Conservation (phyloP, 2,113 vertebrate species). For the Lipophrys pholis region DNA sequence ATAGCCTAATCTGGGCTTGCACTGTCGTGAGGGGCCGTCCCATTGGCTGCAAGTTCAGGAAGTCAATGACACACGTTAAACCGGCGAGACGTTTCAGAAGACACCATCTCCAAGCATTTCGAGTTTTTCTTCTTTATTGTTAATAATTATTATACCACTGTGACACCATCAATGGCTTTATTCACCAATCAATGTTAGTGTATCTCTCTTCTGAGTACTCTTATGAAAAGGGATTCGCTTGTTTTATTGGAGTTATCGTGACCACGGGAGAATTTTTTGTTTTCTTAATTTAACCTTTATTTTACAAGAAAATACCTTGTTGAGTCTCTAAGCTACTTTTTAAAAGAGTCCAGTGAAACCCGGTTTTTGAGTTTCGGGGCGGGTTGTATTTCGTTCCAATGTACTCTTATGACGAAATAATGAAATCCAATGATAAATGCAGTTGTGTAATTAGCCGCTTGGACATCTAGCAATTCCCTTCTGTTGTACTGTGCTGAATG, state of each 20-base stretch:
- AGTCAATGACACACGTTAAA: slow-evolving; percentile 68
- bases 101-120: slow-evolving; percentile 29
- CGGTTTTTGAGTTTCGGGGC: no score
- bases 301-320: no score
- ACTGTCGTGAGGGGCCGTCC: slow-evolving; percentile 47
- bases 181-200: neutral
- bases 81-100: slow-evolving; percentile 15
- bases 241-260: slow-evolving; percentile 21
- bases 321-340: no score
- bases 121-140: slow-evolving; percentile 13
- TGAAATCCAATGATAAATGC: slow-evolving; percentile 14
- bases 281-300: neutral
- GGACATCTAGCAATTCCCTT: slow-evolving; percentile 45
- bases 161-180: neutral
- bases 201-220: neutral
- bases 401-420: slow-evolving; percentile 10
- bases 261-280: neutral
- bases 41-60: slow-evolving; percentile 56
- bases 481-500: slow-evolving; percentile 65
- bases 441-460: slow-evolving; percentile 51
- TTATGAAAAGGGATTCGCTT: slow-evolving; percentile 2
- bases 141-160: slow-evolving; percentile 17
- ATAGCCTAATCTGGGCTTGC: slow-evolving; percentile 68
- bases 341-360: no score
- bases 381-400: no score